These are phyloP conservation scores for Serinus canaria DNA, from an alignment of 2,113 vertebrate species.

Conservation along the genomic window DNA sequence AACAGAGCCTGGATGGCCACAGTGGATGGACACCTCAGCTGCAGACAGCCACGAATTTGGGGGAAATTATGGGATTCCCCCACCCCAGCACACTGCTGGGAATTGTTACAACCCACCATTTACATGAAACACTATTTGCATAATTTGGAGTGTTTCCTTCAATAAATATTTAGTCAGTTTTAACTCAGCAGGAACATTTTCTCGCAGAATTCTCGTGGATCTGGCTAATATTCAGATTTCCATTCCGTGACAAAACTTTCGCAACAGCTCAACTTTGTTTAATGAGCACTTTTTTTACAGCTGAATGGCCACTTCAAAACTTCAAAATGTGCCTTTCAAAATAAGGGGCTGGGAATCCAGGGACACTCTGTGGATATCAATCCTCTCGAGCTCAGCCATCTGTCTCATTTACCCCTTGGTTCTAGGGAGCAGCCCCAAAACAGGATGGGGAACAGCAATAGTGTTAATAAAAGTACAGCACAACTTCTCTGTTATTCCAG, in stretches of 20 bases:
- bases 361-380: background rate
- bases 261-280: background rate
- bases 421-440: background rate
- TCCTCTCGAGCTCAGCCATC: background rate
- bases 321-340: background rate
- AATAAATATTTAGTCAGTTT: background rate
- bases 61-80: background rate
- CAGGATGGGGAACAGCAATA: background rate
- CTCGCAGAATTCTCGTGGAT: background rate
- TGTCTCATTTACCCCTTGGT: background rate
- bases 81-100: background rate
- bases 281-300: background rate
- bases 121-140: background rate
- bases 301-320: background rate
- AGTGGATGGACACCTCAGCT: background rate
- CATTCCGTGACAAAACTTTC: background rate
- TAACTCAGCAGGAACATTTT: background rate
- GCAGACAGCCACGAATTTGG: background rate
- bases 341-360: background rate
- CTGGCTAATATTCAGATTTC: background rate
- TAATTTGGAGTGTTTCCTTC: background rate
- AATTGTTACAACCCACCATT: background rate
- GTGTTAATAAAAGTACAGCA: background rate
- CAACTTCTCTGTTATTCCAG: background rate
- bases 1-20: background rate